Base-by-base conservation (phyloP, 1,140 invertebrate species). In the Drosophila pachea region DNA sequence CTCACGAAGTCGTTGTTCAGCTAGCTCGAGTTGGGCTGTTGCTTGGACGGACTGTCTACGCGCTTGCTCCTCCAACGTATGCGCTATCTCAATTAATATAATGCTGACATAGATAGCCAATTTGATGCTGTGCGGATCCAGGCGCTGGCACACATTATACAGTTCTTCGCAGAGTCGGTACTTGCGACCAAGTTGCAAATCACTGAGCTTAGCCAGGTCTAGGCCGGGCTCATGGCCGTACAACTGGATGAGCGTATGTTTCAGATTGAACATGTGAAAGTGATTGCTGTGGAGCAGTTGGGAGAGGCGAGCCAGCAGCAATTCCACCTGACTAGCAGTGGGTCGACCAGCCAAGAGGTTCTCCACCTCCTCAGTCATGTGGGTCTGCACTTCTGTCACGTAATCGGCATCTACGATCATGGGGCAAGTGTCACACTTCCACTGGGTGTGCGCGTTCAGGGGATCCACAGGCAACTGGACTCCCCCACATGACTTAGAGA, bases 231-330 rank as follows among this genome's bases (percentile, higher is more conserved):
- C 92, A 65, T 93, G 91, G 9, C 94, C 94, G 79, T 94, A 94
- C 4, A 96, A 79, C 78, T 96, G 95, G 14, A 96, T 91, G 36
- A 97, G 88, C 0, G 94, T 94, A 89, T 97, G 95, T 74, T 94
- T 94, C 9, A 96, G 91, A 4, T 93, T 92, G 74, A 94, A 95
- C 67, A 94, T 92, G 76, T 95, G 94, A 87, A 95, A 96, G 89
- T 97, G 95, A 82, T 95, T 93, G 0, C 93, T 93, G 90, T 96
- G 95, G 42, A 96, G 89, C 73, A 95, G 92, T 22, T 91, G 92
- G 22, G 91, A 90, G 14, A 94, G 79, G 47, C 93, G 93, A 11
- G 90, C 91, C 5, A 94, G 73, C 0, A 94, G 79, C 53, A 92
- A 90, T 86, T 94, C 93, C 47, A 94, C 77, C 55, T 92, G 90